These are phyloP conservation scores for Dendrolimus kikuchii DNA, from an alignment of 1,140 invertebrate species.

Conservation along the genomic window DNA sequence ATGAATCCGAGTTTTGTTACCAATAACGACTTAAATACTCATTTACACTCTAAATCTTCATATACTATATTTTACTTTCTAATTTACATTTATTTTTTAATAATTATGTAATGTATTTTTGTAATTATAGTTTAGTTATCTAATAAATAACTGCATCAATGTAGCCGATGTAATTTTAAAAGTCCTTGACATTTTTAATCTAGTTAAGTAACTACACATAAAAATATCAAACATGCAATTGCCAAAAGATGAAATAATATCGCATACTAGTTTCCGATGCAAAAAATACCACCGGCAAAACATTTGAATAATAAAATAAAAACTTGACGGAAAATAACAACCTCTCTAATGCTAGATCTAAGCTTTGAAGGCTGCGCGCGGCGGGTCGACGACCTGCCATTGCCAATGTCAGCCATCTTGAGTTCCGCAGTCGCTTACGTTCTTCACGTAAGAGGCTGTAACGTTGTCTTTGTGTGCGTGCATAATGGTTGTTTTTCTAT, in stretches of 20 bases:
- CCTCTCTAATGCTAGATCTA: slow-evolving; percentile 68
- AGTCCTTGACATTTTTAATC: no score
- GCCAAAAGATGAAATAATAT: slow-evolving; percentile 13
- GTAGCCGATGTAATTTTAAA: no score
- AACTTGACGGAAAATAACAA: slow-evolving; percentile 55
- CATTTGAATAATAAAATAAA: slow-evolving; percentile 32
- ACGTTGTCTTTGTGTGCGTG: slow-evolving; percentile 50
- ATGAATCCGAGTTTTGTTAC: no score
- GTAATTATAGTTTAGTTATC: no score
- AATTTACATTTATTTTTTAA: no score
- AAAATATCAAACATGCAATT: slow-evolving; percentile 2
- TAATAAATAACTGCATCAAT: no score
- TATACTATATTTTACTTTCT: no score
- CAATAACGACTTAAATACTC: no score
- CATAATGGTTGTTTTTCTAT: slow-evolving; percentile 65
- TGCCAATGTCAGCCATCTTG: slow-evolving; percentile 71
- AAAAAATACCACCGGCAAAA: slow-evolving; percentile 18
- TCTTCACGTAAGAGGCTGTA: slow-evolving; percentile 69
- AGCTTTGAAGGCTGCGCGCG: slow-evolving; percentile 66
- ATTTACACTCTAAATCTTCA: no score
- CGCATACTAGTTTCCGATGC: slow-evolving; percentile 3
- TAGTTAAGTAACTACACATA: no score
- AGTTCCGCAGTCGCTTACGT: slow-evolving; percentile 68
- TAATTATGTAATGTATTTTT: no score
- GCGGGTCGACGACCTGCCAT: slow-evolving; percentile 61